A percentile compares a stretch with the other conserved stretches of the same genome.
phyloP scores from a whole-genome alignment of 2,888 invertebrate species.

The Mimachlamys varia region DNA sequence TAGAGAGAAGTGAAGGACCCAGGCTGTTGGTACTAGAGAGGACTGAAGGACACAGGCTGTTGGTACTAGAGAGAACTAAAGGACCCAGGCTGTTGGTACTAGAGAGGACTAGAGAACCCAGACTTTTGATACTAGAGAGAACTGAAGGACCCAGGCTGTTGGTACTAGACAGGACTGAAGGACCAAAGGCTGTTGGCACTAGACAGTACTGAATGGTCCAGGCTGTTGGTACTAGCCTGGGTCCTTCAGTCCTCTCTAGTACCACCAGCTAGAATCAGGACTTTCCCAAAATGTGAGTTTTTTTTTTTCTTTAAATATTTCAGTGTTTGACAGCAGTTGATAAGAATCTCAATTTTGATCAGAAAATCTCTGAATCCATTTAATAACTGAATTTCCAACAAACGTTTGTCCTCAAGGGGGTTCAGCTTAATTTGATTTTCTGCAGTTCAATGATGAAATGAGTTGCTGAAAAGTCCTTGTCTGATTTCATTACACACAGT shows the following conservation, averaged over 20 bases:
- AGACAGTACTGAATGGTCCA: no score
- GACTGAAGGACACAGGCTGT: no score
- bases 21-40: no score
- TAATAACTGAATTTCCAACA: conserved; percentile 2
- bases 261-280: background rate
- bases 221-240: no score
- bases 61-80: no score
- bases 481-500: background rate
- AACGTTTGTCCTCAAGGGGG: background rate
- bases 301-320: conserved; percentile 1
- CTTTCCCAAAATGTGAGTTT: background rate
- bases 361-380: conserved; percentile 31
- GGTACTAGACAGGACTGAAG: no score
- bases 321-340: background rate
- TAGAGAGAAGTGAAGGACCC: no score
- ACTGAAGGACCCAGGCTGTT: no score
- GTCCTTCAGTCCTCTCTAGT: background rate
- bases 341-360: background rate
- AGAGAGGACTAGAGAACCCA: no score
- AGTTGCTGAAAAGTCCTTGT: background rate
- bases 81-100: no score
- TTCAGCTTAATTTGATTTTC: background rate
- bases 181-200: no score
- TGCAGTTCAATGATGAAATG: background rate
- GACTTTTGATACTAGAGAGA: no score